Evolutionary conservation across 2,888 invertebrate genomes (phyloP).

Genomic region (Epistrophe grossulariae): DNA sequence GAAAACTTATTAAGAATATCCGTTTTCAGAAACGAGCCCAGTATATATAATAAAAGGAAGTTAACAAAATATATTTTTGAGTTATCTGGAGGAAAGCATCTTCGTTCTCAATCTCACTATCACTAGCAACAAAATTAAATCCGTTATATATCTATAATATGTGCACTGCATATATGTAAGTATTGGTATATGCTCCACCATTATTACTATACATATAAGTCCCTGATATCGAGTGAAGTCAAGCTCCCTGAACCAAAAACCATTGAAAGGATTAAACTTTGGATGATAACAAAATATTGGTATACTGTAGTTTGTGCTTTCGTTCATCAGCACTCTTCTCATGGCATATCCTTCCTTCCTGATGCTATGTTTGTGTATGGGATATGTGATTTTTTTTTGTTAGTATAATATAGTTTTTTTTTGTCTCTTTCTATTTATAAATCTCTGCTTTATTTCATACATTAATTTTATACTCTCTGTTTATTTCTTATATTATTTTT

Average conservation of each 20-base stretch:
- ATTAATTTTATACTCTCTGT: conserved; percentile 45
- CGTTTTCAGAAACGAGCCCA: neutral
- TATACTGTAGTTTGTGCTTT: conserved; percentile 63
- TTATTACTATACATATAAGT: neutral
- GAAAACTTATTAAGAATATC: conserved; percentile 20
- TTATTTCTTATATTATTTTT: conserved; percentile 49
- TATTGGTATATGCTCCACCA: neutral
- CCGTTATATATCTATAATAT: neutral
- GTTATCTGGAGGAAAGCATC: conserved; percentile 2
- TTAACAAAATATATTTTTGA: neutral
- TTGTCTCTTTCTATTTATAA: conserved; percentile 16
- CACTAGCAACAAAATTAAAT: conserved; percentile 3
- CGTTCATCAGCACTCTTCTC: conserved; percentile 46
- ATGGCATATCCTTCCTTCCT: conserved; percentile 55
- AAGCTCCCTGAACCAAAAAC: conserved; percentile 57
- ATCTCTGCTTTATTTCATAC: conserved; percentile 44
- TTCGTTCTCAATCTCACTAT: neutral
- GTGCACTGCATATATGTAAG: neutral
- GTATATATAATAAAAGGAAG: neutral
- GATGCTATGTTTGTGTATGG: conserved; percentile 39
- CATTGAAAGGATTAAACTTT: conserved; percentile 68
- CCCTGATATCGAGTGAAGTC: neutral
- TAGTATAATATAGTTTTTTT: conserved; percentile 5
- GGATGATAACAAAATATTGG: conserved; percentile 74
- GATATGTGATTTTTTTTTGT: conserved; percentile 17